Evolutionary conservation across 2,888 invertebrate species (phyloP).

Genomic region (Calephelis perditalis): DNA sequence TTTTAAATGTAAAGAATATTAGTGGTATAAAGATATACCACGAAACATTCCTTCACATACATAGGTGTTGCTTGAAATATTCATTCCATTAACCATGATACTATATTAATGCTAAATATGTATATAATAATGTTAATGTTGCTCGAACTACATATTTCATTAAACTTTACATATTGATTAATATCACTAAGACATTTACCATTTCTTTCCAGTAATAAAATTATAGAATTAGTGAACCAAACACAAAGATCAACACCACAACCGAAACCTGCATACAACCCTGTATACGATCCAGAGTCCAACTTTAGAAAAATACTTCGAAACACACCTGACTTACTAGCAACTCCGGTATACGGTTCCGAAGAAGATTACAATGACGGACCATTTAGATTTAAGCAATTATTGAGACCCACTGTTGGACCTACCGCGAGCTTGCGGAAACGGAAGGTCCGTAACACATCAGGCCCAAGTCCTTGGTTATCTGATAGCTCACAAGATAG

Average conservation of each 20-base stretch:
- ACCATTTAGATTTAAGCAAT: constrained; percentile 82
- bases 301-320: constrained; percentile 68
- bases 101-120: not conserved
- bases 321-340: constrained; percentile 67
- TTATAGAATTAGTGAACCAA: constrained; percentile 65
- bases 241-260: constrained; percentile 55
- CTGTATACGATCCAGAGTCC: constrained; percentile 61
- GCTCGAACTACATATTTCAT: no score
- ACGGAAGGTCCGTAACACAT: constrained; percentile 73
- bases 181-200: not conserved
- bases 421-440: constrained; percentile 84
- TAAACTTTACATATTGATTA: no score
- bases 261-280: constrained; percentile 51
- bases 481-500: constrained; percentile 72
- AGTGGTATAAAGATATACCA: no score
- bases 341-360: constrained; percentile 63
- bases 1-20: no score
- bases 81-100: not conserved
- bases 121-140: not conserved
- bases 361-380: constrained; percentile 79
- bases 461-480: constrained; percentile 67
- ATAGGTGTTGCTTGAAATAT: no score
- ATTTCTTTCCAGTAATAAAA: constrained; percentile 61
- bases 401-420: constrained; percentile 81
- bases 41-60: no score